Conservation (phyloP, 2,797 vertebrate species). For the Atherinosoma microstoma region DNA sequence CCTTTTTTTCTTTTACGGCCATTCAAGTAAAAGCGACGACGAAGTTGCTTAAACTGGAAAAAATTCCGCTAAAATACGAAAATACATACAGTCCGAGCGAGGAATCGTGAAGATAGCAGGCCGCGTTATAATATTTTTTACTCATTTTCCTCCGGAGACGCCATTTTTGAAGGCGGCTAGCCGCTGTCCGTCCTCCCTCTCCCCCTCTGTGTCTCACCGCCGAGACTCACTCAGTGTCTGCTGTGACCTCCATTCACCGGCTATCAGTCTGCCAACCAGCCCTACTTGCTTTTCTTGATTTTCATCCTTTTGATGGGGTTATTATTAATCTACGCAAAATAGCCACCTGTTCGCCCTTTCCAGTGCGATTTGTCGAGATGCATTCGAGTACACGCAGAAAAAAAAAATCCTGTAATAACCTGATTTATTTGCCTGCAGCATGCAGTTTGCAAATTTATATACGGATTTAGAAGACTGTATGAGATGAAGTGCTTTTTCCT, state of each 20-base stretch:
- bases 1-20: slow-evolving; percentile 29
- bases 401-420: slow-evolving; percentile 54
- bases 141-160: slow-evolving; percentile 86
- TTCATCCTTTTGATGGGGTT: slow-evolving; percentile 12
- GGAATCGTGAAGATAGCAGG: slow-evolving; percentile 73
- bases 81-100: slow-evolving; percentile 24
- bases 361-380: slow-evolving; percentile 44
- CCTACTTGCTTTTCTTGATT: slow-evolving; percentile 44
- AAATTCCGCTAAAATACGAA: neutral
- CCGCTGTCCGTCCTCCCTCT: slow-evolving; percentile 79
- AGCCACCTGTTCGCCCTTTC: slow-evolving; percentile 24
- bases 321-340: slow-evolving; percentile 17
- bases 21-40: slow-evolving; percentile 29
- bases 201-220: slow-evolving; percentile 65
- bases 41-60: neutral
- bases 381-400: slow-evolving; percentile 42
- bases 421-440: slow-evolving; percentile 45
- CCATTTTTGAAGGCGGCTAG: slow-evolving; percentile 89
- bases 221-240: slow-evolving; percentile 69
- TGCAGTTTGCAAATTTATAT: slow-evolving; percentile 35
- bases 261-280: slow-evolving; percentile 40
- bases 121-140: slow-evolving; percentile 84
- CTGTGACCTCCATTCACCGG: slow-evolving; percentile 78
- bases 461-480: slow-evolving; percentile 19
- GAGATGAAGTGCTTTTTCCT: slow-evolving; percentile 23